Evolutionary conservation across 2,888 invertebrate species (phyloP).

Genomic region (Pristionchus japonicus): DNA sequence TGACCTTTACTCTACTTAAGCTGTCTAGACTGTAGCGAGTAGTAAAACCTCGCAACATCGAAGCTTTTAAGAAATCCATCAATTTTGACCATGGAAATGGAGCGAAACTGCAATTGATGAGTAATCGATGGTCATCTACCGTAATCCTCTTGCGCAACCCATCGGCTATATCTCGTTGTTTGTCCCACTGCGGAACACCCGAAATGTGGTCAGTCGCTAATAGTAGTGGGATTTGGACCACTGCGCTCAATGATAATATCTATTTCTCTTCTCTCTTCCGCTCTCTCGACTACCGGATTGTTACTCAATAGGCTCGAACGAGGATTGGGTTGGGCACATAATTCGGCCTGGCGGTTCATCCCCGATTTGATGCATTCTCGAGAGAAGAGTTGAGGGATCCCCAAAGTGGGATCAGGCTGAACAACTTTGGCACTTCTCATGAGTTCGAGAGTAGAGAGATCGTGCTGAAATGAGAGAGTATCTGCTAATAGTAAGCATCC

Average conservation of each 20-base stretch:
- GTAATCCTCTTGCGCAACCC: neutral
- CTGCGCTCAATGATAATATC: conserved; percentile 5
- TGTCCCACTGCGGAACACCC: neutral
- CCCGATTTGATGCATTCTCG: neutral
- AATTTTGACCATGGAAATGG: neutral
- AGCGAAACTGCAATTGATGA: neutral
- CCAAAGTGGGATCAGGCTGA: neutral
- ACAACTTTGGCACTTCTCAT: neutral
- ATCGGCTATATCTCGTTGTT: neutral
- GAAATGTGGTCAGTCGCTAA: neutral
- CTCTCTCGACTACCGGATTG: conserved; percentile 36
- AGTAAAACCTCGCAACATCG: neutral
- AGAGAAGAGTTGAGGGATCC: neutral
- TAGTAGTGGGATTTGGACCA: neutral
- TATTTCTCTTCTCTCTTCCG: neutral
- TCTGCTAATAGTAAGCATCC: neutral
- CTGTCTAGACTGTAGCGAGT: neutral
- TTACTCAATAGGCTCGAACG: conserved; percentile 23
- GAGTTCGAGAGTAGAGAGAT: neutral
- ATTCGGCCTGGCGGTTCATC: neutral
- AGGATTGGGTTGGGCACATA: neutral
- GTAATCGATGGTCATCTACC: neutral
- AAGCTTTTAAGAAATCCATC: neutral
- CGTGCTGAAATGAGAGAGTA: neutral
- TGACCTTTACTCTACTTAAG: too few species aligned